These are phyloP conservation scores for Semaprochilodus insignis DNA, from an alignment of 2,797 vertebrate species.

Conservation along the genomic window DNA sequence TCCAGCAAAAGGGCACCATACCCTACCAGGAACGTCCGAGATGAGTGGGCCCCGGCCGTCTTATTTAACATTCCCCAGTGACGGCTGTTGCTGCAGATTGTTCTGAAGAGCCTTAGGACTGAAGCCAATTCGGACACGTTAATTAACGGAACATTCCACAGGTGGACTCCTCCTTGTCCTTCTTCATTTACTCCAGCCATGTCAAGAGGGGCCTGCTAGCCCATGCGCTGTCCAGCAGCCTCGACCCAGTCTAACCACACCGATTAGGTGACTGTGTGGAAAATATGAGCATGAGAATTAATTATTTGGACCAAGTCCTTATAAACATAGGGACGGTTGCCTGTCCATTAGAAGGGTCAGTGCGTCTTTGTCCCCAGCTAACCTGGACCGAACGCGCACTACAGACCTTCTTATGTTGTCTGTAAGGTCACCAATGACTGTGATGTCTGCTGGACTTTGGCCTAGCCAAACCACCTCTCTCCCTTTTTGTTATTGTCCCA, in stretches of 20 bases:
- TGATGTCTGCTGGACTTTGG: conserved; percentile 46
- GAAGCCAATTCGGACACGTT: conserved; percentile 34
- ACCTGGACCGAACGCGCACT: neutral
- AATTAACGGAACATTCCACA: conserved; percentile 51
- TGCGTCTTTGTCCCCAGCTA: conserved; percentile 30
- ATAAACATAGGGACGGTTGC: neutral
- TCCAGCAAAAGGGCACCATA: no score
- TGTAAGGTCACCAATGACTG: conserved; percentile 35
- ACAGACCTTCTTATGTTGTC: conserved; percentile 20
- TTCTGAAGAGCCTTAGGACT: conserved; percentile 34
- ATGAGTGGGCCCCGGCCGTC: neutral
- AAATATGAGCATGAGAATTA: neutral
- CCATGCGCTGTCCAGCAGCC: neutral
- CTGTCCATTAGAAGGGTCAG: neutral
- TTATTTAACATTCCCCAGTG: neutral
- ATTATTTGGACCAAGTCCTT: neutral
- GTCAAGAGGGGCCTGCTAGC: neutral
- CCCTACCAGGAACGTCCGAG: neutral
- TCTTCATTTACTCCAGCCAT: conserved; percentile 4
- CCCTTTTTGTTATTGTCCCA: conserved; percentile 59
- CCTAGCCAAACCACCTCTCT: conserved; percentile 49
- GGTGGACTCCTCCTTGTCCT: conserved; percentile 26
- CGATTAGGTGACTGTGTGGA: conserved; percentile 4
- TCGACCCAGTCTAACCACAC: neutral
- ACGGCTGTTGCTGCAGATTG: neutral